Percentiles rank a stretch among this genome's conserved stretches.
phyloP scores from a whole-genome alignment of 2,888 invertebrate species.

The Leptinotarsa tumamoca region DNA sequence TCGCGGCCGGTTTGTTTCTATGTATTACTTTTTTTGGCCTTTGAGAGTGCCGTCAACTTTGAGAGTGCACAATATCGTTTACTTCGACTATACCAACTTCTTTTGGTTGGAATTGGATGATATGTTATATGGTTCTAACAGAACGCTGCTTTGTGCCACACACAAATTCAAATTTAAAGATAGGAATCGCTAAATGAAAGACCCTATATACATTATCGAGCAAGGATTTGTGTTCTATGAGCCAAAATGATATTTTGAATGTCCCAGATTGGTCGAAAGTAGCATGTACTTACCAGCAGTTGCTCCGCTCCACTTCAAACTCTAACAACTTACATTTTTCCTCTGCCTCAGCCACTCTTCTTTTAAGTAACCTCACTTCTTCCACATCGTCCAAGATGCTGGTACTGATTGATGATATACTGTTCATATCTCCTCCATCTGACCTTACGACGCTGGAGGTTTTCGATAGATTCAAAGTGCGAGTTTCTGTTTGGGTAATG shows the following conservation, averaged over 20 bases:
- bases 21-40: too few species aligned
- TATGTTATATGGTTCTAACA: too few species aligned
- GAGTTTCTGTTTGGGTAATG: slow-evolving; percentile 23
- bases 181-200: not conserved
- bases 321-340: slow-evolving; percentile 50
- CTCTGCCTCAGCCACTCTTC: slow-evolving; percentile 51
- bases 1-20: too few species aligned
- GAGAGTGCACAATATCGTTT: too few species aligned
- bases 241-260: not conserved
- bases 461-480: slow-evolving; percentile 30
- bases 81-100: too few species aligned
- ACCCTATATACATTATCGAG: not conserved
- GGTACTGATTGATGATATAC: slow-evolving; percentile 49
- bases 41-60: too few species aligned
- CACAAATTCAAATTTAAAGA: too few species aligned
- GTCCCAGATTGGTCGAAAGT: not conserved
- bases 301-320: slow-evolving; percentile 53
- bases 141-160: too few species aligned
- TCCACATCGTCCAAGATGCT: slow-evolving; percentile 51
- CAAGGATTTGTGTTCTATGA: too few species aligned
- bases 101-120: too few species aligned
- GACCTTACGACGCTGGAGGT: slow-evolving; percentile 40
- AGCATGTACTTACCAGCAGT: slow-evolving; percentile 30
- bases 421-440: slow-evolving; percentile 42
- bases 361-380: slow-evolving; percentile 50